A percentile compares a stretch with the other conserved stretches of the same genome.
phyloP scores from a whole-genome alignment of 2,797 vertebrate genomes.

The Spinus pinus region DNA sequence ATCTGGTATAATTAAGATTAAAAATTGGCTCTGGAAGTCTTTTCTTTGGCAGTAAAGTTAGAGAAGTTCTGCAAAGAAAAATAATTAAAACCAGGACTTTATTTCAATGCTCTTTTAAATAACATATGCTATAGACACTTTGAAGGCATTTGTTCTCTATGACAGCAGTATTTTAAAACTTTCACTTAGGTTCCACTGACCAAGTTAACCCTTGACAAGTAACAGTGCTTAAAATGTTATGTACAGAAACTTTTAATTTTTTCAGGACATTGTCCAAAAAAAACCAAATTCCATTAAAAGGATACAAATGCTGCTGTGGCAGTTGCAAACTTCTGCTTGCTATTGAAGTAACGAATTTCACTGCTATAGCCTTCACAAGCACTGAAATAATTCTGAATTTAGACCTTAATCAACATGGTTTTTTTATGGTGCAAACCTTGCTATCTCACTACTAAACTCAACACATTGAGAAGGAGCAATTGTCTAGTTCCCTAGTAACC shows the following conservation, averaged over 20 bases:
- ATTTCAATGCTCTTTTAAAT: constrained; percentile 48
- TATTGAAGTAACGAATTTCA: not conserved
- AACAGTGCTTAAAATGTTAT: not conserved
- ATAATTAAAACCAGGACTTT: constrained; percentile 52
- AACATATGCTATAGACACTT: constrained; percentile 28
- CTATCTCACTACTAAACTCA: not conserved
- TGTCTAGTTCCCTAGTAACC: not conserved
- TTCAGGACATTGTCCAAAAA: not conserved
- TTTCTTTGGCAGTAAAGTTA: constrained; percentile 31
- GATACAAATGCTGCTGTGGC: fast-evolving
- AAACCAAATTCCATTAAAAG: not conserved
- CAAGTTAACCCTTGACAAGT: constrained; percentile 54
- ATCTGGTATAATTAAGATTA: constrained; percentile 57
- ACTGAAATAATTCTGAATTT: not conserved
- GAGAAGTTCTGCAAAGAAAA: constrained; percentile 41
- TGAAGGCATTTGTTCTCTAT: constrained; percentile 48
- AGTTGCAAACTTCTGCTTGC: not conserved
- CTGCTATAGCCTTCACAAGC: not conserved
- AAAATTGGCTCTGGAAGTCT: constrained; percentile 43
- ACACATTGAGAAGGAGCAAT: not conserved
- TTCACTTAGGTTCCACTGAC: constrained; percentile 51
- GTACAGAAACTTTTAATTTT: not conserved
- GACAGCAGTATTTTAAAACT: constrained; percentile 52
- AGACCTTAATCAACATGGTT: not conserved
- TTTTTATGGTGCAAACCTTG: not conserved